phyloP scores from a whole-genome alignment of 1,140 invertebrate genomes.

The Orius insidiosus region DNA sequence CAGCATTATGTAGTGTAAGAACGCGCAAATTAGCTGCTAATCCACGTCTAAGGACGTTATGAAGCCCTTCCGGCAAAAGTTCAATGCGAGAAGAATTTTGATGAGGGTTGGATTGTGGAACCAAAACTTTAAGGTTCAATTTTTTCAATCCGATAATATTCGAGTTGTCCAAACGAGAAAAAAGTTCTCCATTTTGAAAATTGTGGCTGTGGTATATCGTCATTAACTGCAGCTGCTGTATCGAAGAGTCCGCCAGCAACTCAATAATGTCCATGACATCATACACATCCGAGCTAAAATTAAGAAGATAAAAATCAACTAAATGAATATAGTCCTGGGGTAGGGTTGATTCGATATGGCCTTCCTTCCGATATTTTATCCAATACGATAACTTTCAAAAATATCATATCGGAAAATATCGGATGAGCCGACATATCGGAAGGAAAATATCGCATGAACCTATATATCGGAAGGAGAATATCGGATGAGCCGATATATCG shows the following conservation, averaged over 20 bases:
- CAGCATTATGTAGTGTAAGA: constrained; percentile 19
- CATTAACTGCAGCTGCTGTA: constrained; percentile 1
- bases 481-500: too few species aligned
- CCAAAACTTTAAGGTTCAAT: constrained; percentile 10
- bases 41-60: constrained; percentile 11
- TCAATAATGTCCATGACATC: constrained; percentile 12
- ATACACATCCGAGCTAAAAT: constrained; percentile 1
- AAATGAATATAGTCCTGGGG: too few species aligned
- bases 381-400: too few species aligned
- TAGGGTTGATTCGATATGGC: too few species aligned
- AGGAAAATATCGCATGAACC: too few species aligned
- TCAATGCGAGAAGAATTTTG: not conserved
- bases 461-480: too few species aligned
- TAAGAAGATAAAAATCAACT: too few species aligned
- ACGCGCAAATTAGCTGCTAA: constrained; percentile 17
- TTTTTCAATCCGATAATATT: constrained; percentile 14
- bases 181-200: constrained; percentile 6
- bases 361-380: too few species aligned
- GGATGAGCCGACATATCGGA: too few species aligned
- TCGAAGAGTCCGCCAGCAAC: constrained; percentile 8
- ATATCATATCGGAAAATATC: too few species aligned
- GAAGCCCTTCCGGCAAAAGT: constrained; percentile 1
- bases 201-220: not conserved
- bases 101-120: not conserved
- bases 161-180: constrained; percentile 6